A percentile compares a stretch with the other conserved stretches of the same genome.
phyloP scores from a whole-genome alignment of 2,113 vertebrate species.

The Engraulis encrasicolus region DNA sequence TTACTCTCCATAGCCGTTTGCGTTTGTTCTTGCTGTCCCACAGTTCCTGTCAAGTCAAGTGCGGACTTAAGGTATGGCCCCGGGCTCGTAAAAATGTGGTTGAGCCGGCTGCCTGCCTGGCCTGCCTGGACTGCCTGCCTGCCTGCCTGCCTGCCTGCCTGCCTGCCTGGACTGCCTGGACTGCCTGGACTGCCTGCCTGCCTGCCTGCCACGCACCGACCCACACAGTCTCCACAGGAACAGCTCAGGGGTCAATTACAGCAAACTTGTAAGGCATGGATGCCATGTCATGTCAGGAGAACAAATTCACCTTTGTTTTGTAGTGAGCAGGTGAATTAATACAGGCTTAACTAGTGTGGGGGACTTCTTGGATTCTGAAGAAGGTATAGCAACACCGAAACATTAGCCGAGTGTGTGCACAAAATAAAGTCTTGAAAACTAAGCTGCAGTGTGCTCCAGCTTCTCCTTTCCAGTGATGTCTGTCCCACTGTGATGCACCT shows the following conservation, averaged over 20 bases:
- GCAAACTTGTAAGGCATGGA: not conserved
- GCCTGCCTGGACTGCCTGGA: not conserved
- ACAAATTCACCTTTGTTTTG: not conserved
- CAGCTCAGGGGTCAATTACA: not conserved
- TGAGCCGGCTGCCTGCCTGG: not conserved
- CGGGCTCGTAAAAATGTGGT: not conserved
- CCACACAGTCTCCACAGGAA: not conserved
- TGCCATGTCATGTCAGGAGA: not conserved
- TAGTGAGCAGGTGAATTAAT: not conserved
- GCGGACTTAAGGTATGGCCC: not conserved
- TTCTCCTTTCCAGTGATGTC: no score
- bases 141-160: not conserved
- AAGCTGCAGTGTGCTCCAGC: no score
- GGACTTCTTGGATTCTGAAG: no score
- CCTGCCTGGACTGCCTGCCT: not conserved
- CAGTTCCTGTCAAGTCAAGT: slow-evolving; percentile 28
- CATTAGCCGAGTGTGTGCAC: no score
- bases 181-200: not conserved
- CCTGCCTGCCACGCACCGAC: no score
- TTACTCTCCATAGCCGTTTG: not conserved
- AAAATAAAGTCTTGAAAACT: no score
- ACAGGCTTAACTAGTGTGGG: no score
- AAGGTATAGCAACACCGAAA: no score
- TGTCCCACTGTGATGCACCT: no score
- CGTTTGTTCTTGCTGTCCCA: not conserved